These are phyloP conservation scores for Saccopteryx leptura DNA, from an alignment of 2,113 vertebrate genomes.

Conservation along the genomic window DNA sequence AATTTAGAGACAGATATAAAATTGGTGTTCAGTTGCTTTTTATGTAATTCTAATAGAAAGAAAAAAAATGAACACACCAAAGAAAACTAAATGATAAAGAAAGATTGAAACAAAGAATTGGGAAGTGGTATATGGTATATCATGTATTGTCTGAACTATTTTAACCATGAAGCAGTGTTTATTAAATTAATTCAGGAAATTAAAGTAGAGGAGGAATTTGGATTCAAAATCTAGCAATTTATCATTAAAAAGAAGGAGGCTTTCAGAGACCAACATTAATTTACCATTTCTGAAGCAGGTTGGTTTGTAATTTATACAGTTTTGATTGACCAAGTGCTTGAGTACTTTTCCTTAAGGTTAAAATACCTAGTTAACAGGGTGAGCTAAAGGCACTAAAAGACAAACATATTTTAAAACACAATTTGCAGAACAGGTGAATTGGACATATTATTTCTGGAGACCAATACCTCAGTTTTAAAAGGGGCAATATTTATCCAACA, in stretches of 20 bases:
- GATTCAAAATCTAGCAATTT: not conserved
- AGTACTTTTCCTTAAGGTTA: constrained; percentile 17
- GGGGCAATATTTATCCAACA: constrained; percentile 71
- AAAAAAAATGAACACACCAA: not conserved
- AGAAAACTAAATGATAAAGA: not conserved
- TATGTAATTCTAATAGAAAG: not conserved
- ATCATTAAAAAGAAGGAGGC: not conserved
- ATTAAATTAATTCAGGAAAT: constrained; percentile 53
- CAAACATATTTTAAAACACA: not conserved
- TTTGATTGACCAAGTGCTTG: not conserved
- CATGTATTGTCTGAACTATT: not conserved
- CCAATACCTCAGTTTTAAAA: constrained; percentile 42
- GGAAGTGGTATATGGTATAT: not conserved
- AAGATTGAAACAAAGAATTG: not conserved
- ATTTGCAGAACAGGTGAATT: constrained; percentile 40
- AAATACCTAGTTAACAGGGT: constrained; percentile 2
- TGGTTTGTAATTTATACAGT: not conserved
- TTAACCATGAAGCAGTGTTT: not conserved
- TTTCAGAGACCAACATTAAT: not conserved
- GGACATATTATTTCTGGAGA: constrained; percentile 43
- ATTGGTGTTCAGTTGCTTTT: not conserved
- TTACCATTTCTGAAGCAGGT: not conserved
- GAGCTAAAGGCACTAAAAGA: not conserved
- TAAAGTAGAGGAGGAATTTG: not conserved
- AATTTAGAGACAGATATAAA: not conserved